These are phyloP conservation scores for Xenopus laevis DNA, from an alignment of 2,113 vertebrate species.

Conservation along the genomic window DNA sequence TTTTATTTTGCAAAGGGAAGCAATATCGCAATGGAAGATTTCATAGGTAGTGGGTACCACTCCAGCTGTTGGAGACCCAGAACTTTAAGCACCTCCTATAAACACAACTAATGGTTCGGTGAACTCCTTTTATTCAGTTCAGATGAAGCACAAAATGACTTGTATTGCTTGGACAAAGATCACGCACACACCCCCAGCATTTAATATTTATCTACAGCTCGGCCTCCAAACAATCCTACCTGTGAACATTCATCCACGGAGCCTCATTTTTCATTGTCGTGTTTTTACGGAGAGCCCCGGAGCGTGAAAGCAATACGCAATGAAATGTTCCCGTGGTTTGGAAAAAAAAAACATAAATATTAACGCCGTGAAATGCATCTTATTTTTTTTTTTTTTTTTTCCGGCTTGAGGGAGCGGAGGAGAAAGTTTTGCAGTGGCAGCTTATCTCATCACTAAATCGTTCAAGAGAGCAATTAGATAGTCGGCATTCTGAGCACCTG, in stretches of 20 bases:
- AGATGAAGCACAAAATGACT: too few relatives aligned
- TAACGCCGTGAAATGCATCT: background rate
- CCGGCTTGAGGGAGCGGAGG: background rate
- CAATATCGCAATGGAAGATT: too few relatives aligned
- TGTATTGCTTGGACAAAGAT: too few relatives aligned
- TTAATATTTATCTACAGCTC: too few relatives aligned
- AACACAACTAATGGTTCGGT: too few relatives aligned
- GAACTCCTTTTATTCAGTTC: too few relatives aligned
- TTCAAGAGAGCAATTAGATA: conserved; percentile 34
- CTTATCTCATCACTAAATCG: background rate
- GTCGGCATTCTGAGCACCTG: conserved; percentile 29
- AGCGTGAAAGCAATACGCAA: background rate
- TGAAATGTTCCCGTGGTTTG: conserved; percentile 23
- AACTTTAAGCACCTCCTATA: too few relatives aligned
- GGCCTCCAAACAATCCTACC: background rate
- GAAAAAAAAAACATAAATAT: conserved; percentile 8
- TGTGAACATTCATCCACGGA: background rate
- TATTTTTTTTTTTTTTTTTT: background rate
- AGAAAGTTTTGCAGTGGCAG: background rate
- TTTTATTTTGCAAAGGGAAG: too few relatives aligned
- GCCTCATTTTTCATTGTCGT: conserved; percentile 14
- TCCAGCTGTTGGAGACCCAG: too few relatives aligned
- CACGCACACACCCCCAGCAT: too few relatives aligned
- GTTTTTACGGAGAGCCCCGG: conserved; percentile 14
- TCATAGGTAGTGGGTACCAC: too few relatives aligned